phyloP scores from a whole-genome alignment of 2,888 invertebrate genomes.

The Xestia xanthographa region DNA sequence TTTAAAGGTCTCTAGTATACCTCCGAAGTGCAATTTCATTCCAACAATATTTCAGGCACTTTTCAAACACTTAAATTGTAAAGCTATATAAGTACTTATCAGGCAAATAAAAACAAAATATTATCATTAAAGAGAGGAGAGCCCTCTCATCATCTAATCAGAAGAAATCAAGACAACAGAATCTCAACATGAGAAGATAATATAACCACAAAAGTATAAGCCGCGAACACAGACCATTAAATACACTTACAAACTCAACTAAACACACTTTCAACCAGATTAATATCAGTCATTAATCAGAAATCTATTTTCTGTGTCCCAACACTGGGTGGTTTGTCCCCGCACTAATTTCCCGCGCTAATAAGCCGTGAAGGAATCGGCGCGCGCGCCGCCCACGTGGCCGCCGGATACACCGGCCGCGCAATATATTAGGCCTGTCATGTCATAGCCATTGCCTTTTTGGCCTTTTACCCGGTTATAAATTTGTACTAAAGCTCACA shows the following conservation, averaged over 20 bases:
- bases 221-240: conserved; percentile 51
- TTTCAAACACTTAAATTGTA: background rate
- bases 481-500: conserved; percentile 59
- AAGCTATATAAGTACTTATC: background rate
- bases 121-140: background rate
- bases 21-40: background rate
- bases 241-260: conserved; percentile 46
- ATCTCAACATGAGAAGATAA: conserved; percentile 18
- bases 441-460: conserved; percentile 66
- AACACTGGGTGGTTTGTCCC: conserved; percentile 75
- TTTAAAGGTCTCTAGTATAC: background rate
- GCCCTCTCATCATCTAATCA: conserved; percentile 2
- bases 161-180: conserved; percentile 6
- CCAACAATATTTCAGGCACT: background rate
- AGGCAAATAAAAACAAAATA: no score
- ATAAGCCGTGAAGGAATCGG: conserved; percentile 85
- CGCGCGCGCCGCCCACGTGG: conserved; percentile 80
- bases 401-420: conserved; percentile 72
- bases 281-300: conserved; percentile 66
- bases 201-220: conserved; percentile 50
- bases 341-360: conserved; percentile 84
- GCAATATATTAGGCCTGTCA: conserved; percentile 73
- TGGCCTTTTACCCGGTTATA: conserved; percentile 54
- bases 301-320: conserved; percentile 70
- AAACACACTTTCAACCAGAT: conserved; percentile 64